phyloP scores from a whole-genome alignment of 1,140 invertebrate species.

The Marisa cornuarietis region DNA sequence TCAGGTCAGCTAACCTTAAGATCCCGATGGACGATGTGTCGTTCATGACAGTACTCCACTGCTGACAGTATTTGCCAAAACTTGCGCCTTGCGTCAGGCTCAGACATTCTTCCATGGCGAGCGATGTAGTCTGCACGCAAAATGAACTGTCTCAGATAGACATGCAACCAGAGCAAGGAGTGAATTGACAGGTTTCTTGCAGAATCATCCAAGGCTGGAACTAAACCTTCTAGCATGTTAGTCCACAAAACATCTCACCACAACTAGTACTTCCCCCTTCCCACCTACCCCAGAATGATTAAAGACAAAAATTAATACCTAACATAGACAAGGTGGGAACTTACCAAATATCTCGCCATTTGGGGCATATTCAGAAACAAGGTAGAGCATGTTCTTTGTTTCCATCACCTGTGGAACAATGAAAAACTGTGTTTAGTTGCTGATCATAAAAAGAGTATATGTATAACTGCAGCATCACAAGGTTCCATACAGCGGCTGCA shows the following conservation, averaged over 20 bases:
- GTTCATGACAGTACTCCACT: conserved; percentile 93
- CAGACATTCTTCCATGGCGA: conserved; percentile 90
- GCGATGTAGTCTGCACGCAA: conserved; percentile 86
- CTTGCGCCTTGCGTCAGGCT: conserved; percentile 88
- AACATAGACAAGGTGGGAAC: conserved; percentile 45
- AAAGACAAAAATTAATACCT: background rate
- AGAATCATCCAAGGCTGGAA: too few species aligned
- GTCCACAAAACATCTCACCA: too few species aligned
- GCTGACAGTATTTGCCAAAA: conserved; percentile 95
- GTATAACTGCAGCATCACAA: too few species aligned
- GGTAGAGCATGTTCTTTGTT: conserved; percentile 92
- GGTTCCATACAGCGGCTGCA: too few species aligned
- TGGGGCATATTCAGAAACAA: conserved; percentile 95
- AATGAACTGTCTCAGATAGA: background rate
- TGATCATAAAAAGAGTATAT: too few species aligned
- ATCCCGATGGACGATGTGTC: conserved; percentile 94
- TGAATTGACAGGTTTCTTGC: too few species aligned
- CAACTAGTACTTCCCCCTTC: too few species aligned
- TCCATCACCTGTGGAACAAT: conserved; percentile 80
- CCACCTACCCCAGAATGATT: too few species aligned
- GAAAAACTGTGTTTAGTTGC: background rate
- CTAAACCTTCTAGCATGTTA: too few species aligned
- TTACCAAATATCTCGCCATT: conserved; percentile 94
- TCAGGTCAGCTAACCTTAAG: conserved; percentile 71
- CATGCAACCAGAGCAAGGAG: too few species aligned